A percentile compares a stretch with the other conserved stretches of the same genome.
Evolutionary conservation across 1,140 invertebrate genomes (phyloP).

Genomic region (Zaprionus tsacasi): DNA sequence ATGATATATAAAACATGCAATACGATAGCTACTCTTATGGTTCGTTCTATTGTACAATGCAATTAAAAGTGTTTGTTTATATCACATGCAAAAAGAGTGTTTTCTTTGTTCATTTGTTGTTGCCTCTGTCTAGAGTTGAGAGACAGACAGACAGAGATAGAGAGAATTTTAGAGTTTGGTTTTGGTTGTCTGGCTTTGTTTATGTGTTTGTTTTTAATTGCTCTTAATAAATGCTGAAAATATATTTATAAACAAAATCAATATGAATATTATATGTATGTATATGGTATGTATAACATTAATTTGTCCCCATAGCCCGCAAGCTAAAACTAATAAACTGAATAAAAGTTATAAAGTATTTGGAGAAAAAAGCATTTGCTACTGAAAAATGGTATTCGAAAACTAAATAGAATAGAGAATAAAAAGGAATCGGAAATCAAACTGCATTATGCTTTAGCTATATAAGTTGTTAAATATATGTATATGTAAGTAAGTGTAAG

Average conservation of each 20-base stretch:
- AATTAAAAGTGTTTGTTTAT: constrained; percentile 21
- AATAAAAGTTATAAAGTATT: constrained; percentile 44
- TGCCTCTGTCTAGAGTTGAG: constrained; percentile 46
- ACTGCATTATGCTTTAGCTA: constrained; percentile 55
- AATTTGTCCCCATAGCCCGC: constrained; percentile 1
- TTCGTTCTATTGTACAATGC: constrained; percentile 14
- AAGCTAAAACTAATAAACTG: constrained; percentile 57
- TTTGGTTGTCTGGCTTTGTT: constrained; percentile 51
- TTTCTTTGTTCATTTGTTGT: constrained; percentile 38
- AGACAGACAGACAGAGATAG: neutral
- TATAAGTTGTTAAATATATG: constrained; percentile 47
- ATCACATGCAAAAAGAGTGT: constrained; percentile 47
- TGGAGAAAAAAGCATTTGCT: constrained; percentile 50
- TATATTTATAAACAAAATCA: constrained; percentile 32
- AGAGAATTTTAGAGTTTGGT: constrained; percentile 23
- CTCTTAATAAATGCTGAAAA: constrained; percentile 65
- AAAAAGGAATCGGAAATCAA: constrained; percentile 64
- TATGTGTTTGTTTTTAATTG: constrained; percentile 76
- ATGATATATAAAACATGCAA: constrained; percentile 9
- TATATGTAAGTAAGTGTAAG: constrained; percentile 51
- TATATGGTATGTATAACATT: constrained; percentile 9
- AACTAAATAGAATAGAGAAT: constrained; percentile 66
- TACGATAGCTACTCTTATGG: constrained; percentile 5
- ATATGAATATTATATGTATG: constrained; percentile 11
- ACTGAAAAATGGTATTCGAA: constrained; percentile 36